These are phyloP conservation scores for Aelia acuminata DNA, from an alignment of 2,888 invertebrate genomes.

Conservation along the genomic window DNA sequence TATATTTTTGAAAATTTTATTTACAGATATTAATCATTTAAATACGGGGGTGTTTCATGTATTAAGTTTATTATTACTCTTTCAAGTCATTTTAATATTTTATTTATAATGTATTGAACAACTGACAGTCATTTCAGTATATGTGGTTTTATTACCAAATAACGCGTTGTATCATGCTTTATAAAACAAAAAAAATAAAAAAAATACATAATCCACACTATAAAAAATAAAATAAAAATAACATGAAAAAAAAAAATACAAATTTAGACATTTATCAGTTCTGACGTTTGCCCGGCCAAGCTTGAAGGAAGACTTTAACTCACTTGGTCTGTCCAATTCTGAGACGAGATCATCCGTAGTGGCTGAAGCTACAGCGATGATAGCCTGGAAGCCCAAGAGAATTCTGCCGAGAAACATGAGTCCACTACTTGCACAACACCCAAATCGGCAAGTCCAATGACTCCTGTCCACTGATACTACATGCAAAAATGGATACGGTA, in stretches of 20 bases:
- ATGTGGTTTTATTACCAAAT: neutral
- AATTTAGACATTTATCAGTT: conserved; percentile 6
- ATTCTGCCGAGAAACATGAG: conserved; percentile 40
- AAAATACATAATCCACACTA: neutral
- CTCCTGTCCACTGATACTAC: conserved; percentile 6
- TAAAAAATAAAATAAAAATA: neutral
- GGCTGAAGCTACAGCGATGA: conserved; percentile 30
- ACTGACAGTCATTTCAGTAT: neutral
- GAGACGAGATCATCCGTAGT: conserved; percentile 63
- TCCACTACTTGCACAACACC: conserved; percentile 42
- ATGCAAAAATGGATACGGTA: neutral
- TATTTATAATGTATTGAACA: neutral
- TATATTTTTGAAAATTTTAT: too few species aligned
- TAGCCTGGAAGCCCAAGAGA: conserved; percentile 25
- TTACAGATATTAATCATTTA: neutral
- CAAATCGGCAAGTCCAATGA: neutral
- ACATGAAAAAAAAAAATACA: neutral
- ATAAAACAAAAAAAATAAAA: neutral
- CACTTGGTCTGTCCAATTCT: conserved; percentile 64
- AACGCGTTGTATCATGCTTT: neutral
- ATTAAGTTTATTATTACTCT: neutral
- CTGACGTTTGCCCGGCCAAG: conserved; percentile 32
- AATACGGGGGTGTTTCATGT: neutral
- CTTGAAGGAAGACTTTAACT: conserved; percentile 50
- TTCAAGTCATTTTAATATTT: neutral